These are phyloP conservation scores for Tetramorium bicarinatum DNA, from an alignment of 2,888 invertebrate genomes.

Conservation along the genomic window DNA sequence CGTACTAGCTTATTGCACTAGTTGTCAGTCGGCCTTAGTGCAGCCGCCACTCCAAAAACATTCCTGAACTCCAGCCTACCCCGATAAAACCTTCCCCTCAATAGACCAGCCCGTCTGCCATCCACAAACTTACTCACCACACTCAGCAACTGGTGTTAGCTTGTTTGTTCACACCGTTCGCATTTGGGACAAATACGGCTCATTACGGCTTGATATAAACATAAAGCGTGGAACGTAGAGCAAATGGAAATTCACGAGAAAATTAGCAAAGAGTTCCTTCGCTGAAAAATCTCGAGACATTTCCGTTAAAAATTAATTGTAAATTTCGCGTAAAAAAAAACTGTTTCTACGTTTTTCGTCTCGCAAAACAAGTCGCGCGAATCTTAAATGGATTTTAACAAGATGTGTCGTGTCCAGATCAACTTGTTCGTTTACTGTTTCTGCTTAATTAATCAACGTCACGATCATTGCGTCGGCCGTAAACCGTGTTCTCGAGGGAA, in stretches of 20 bases:
- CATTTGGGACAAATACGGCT: slow-evolving; percentile 85
- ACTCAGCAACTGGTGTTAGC: slow-evolving; percentile 85
- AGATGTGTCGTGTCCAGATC: not conserved
- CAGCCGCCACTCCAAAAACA: slow-evolving; percentile 61
- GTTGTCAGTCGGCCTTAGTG: slow-evolving; percentile 68
- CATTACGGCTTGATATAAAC: slow-evolving; percentile 55
- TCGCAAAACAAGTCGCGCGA: not conserved
- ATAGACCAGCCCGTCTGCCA: slow-evolving; percentile 62
- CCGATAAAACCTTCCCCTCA: slow-evolving; percentile 63
- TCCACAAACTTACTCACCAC: slow-evolving; percentile 76
- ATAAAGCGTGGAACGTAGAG: slow-evolving; percentile 39
- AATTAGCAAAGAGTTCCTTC: not conserved
- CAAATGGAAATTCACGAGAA: slow-evolving; percentile 15
- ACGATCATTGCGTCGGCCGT: not conserved
- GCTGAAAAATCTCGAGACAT: not conserved
- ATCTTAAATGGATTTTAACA: slow-evolving; percentile 12
- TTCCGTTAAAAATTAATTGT: not conserved
- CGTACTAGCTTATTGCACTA: slow-evolving; percentile 71
- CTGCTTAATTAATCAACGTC: slow-evolving; percentile 31
- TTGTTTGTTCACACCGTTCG: slow-evolving; percentile 84
- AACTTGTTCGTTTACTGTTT: slow-evolving; percentile 12
- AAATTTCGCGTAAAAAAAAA: not conserved
- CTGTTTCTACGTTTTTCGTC: not conserved
- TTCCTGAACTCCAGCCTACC: slow-evolving; percentile 49
- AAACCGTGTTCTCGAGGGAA: not conserved